Conservation (phyloP, 37 sponge, comb jelly and placozoan species). For the Halichondria panicea region DNA sequence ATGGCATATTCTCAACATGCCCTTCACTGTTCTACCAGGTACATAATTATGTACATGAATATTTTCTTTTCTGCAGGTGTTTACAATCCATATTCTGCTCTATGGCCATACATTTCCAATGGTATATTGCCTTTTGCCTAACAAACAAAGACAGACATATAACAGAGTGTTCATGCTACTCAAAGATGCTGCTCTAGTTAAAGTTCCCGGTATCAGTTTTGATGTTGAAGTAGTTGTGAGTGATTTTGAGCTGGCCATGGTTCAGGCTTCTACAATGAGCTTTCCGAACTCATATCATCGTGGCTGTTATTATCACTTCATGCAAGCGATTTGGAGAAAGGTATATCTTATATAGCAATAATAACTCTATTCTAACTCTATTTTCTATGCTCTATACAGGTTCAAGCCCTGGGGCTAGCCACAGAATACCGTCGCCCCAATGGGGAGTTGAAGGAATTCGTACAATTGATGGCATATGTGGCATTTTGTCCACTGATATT, state of each 20-base stretch:
- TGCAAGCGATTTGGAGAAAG: constrained; percentile 11
- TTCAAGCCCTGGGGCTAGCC: constrained; percentile 11
- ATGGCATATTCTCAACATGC: constrained; percentile 20
- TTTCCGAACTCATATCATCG: background rate
- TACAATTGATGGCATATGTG: constrained; percentile 8
- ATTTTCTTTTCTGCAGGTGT: background rate
- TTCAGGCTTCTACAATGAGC: constrained; percentile 17
- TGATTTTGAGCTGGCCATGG: constrained; percentile 15
- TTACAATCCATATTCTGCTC: constrained; percentile 10
- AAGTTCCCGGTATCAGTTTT: background rate
- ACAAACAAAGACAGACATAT: constrained; percentile 2
- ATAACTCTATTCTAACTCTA: background rate
- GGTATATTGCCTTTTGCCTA: constrained; percentile 4
- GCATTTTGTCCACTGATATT: no score
- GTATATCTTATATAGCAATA: background rate
- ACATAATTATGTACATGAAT: no score
- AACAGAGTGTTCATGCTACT: constrained; percentile 9
- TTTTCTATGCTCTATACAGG: background rate
- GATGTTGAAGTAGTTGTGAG: constrained; percentile 1
- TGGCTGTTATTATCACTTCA: background rate
- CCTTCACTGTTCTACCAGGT: constrained; percentile 18
- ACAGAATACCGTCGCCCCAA: background rate
- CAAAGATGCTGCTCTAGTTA: constrained; percentile 10
- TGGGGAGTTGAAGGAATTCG: background rate
- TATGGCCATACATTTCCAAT: constrained; percentile 10